Evolutionary conservation across 1,140 invertebrate species (phyloP).

Genomic region (Micrasema longulum): DNA sequence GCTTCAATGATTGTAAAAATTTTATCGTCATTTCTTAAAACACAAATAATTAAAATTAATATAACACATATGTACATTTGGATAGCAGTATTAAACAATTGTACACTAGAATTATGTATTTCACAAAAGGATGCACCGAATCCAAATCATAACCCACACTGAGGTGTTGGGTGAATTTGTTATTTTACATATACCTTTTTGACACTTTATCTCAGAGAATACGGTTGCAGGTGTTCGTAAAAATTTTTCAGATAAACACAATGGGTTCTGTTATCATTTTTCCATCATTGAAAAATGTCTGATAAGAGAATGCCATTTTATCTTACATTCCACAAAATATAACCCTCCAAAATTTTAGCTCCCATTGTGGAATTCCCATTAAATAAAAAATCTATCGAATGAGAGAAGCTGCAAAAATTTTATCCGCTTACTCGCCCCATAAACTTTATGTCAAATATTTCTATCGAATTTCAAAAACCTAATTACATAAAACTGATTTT

Average conservation of each 20-base stretch:
- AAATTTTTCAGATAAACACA: background rate
- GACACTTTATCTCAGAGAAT: background rate
- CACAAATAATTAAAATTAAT: no score
- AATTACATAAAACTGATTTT: conserved; percentile 33
- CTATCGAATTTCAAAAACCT: conserved; percentile 28
- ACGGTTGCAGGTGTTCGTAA: conserved; percentile 14
- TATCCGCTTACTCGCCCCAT: conserved; percentile 26
- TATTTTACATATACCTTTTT: no score
- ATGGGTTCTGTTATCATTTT: conserved; percentile 22
- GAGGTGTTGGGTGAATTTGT: no score
- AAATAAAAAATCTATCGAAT: conserved; percentile 26
- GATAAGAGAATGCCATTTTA: conserved; percentile 28
- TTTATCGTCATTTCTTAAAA: no score
- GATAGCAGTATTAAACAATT: no score
- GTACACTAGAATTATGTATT: no score
- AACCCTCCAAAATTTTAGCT: conserved; percentile 18
- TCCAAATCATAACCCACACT: no score
- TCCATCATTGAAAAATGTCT: conserved; percentile 20
- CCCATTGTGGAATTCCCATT: conserved; percentile 19
- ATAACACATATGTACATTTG: no score
- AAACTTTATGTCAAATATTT: conserved; percentile 34
- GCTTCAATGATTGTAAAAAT: no score
- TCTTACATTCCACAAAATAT: conserved; percentile 22
- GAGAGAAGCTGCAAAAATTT: conserved; percentile 3
- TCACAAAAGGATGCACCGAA: no score